Percentiles rank a stretch among this genome's conserved stretches.
Conservation (phyloP, 64 coral and sea anemone species). For the Montipora efflorescens region DNA sequence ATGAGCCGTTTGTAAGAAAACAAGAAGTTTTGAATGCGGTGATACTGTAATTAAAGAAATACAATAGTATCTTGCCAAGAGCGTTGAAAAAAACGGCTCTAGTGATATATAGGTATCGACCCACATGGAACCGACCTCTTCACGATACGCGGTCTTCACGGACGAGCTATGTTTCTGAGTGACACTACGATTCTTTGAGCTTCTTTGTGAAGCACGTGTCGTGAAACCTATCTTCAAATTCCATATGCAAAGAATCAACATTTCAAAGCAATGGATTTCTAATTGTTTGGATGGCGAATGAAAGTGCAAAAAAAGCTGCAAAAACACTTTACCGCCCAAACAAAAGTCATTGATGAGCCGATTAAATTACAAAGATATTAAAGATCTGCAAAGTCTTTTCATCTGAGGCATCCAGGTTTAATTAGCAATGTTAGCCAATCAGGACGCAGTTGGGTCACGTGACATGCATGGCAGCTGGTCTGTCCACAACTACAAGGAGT, state of each 20-base stretch:
- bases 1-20: conserved; percentile 84
- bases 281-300: conserved; percentile 89
- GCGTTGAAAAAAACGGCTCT: neutral
- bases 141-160: neutral
- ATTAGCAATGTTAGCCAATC: conserved; percentile 77
- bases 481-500: conserved; percentile 77
- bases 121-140: neutral
- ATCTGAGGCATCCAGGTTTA: conserved; percentile 77
- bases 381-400: conserved; percentile 77
- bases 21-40: conserved; percentile 58
- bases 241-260: conserved; percentile 81
- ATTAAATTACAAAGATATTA: conserved; percentile 85
- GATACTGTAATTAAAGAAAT: conserved; percentile 79
- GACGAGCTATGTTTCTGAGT: neutral
- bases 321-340: conserved; percentile 95
- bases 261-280: conserved; percentile 84
- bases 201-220: conserved; percentile 75
- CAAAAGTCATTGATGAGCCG: conserved; percentile 97
- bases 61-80: conserved; percentile 51
- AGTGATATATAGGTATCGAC: neutral
- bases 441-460: conserved; percentile 63
- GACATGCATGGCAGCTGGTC: conserved; percentile 80
- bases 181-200: neutral
- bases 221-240: conserved; percentile 56
- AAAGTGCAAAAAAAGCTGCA: conserved; percentile 96